Base-by-base conservation (phyloP, 2,113 vertebrate genomes). In the Pelvicachromis taeniatus region DNA sequence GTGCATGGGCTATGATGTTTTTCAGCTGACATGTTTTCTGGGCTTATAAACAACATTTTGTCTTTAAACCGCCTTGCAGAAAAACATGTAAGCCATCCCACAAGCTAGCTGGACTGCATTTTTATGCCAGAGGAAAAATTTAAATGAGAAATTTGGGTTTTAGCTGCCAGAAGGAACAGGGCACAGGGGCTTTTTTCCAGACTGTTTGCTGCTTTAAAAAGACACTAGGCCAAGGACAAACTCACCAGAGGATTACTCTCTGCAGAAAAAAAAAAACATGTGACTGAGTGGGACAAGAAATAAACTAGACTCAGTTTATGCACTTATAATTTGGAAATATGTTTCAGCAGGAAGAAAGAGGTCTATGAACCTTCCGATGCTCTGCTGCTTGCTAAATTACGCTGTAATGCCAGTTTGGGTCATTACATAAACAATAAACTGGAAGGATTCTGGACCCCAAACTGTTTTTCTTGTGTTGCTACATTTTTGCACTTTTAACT, bases 11-110 rank as follows among this genome's bases (percentile, higher is more conserved):
- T 26, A 9, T 80, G 83, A 85, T 85, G 82, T 68, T 73, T 89
- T 85, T 85, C 53, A 63, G 68, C 45, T 55, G 58, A 81, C 58
- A 85, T 85, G 68, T 87, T 73, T 83, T 77, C 80, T 85, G 45
- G 53, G 73, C 52, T 81, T 87, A 85, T 83, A 85, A 82, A 82
- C 75, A 83, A 38, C 63, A 87, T 85, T 85, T 87, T 75, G 83
- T 81, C 31, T 84, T 78, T 61, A 82, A 45, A 48, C 78, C n/a
- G 75, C 45, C 29, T 13, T 6, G 23, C 19, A 77, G 78, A 84
- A 87, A 90, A 65, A 83, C 45, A 81, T 80, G 82, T 29, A 52
- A 63, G 78, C 55, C 54, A 38, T 54, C 58, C 35, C 45, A 73
- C 35, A 55, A 59, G 52, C 56, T 77, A 10, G 23, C 19, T 21